Evolutionary conservation across 2,797 vertebrate species (phyloP), one percentile per base, ranked within the genome.

Genomic region (Chrysocyon brachyurus): DNA sequence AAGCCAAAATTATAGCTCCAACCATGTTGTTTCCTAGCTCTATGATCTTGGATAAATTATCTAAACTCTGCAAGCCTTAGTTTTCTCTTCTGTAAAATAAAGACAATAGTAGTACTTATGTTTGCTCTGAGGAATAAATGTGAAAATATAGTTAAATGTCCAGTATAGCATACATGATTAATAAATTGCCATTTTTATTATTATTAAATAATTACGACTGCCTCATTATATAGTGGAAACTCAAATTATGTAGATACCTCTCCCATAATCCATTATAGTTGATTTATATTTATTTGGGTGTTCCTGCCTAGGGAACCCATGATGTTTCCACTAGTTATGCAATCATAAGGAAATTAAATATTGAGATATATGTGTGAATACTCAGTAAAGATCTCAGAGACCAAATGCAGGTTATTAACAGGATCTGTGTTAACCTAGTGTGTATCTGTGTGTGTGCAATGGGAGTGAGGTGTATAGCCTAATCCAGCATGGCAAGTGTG

Each of bases 51-150:
- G 12, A 11, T 9, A 89, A 49, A 87, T 91, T 83, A 85, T 81
- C 57, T 82, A 86, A 78, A 19, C 73, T 63, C 24, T 90, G 3
- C 26, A 88, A 88, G 26, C 0, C 24, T 92, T 21, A 33, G 1
- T 54, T 90, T 93, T 21, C 22, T 97, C 54, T 61, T 63, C 61
- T 84, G 31, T 66, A 79, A 97, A 92, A 94, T 81, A 79, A 83
- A 90, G n/a, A 66, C 0, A 90, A 78, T 4, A 68, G 1, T n/a
- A 68, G 2, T 75, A 6, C 0, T 12, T 72, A 85, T 10, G 12
- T 77, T 90, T 72, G 5, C 4, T 92, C 26, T 88, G 22, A 61
- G 56, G 6, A 95, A 12, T 49, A 77, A 73, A 54, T 68, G 3
- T 86, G 15, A 93, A 96, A 93, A 83, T 59, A 2, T 11, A 72